Base-by-base conservation (phyloP, 2,113 vertebrate genomes). In the Cottus gobio region DNA sequence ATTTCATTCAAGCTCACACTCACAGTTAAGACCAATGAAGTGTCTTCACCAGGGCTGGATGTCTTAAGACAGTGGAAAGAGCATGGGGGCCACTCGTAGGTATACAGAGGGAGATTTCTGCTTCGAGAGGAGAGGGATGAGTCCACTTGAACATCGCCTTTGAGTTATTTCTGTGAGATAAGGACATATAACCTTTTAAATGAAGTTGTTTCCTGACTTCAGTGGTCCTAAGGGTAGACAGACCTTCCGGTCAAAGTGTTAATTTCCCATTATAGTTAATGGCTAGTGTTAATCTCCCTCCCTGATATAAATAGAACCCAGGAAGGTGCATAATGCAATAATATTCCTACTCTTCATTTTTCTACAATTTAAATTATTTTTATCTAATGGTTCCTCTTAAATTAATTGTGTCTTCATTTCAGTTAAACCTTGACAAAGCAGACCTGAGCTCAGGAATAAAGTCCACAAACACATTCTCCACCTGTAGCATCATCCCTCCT, bases 201-300 rank as follows among this genome's bases (percentile, higher is more conserved):
- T 62, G 39, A 66, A 48, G n/a, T 44, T 56, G 50, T 79, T 83
- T 71, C n/a, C 61, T 62, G 12, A 60, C 63, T 70, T 26, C 34
- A 58, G 68, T 67, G 13, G 39, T 68, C 1, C 0, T 64, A 22
- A 71, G 26, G 26, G n/a, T 13, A 63, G 66, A 52, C 31, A 36
- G 66, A 77, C 64, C 63, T 75, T 75, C 36, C 3, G 24, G 65
- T 82, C 75, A 75, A 56, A 85, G 79, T 84, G 63, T 56, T 50
- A n/a, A 80, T 80, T 90, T 80, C 56, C 75, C 57, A 72, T 84
- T 65, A 65, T 66, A 61, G 70, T 72, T 85, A 70, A 85, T 80
- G 73, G 39, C 64, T 22, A 37, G 54, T 71, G 68, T 77, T 82
- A 82, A 88, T 84, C 73, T 85, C 75, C 65, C 58, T 56, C 30